Base-by-base conservation (phyloP, 2,113 vertebrate genomes). In the Neogale vison region DNA sequence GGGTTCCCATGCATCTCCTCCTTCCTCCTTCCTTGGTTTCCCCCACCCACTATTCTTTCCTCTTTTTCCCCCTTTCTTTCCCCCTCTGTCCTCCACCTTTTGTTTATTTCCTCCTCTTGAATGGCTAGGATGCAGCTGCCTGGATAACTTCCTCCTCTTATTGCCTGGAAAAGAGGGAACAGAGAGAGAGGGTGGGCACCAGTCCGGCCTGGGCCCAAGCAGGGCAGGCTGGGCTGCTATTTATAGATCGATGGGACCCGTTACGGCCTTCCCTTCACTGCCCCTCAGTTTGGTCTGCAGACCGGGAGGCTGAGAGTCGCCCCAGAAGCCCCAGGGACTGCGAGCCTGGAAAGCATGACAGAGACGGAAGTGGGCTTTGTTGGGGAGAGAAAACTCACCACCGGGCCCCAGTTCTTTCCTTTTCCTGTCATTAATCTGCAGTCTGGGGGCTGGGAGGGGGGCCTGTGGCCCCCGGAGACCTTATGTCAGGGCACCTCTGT, bases 101-200 rank as follows among this genome's bases (percentile, higher is more conserved):
- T 26, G 21, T 97, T 93, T 82, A 96, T 97, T 96, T 96, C 89
- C 95, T 97, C 20, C 84, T 84, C 97, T 97, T 96, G 86, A 95
- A 95, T 96, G 76, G 92, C 80, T 95, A 97, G 96, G 93, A 97
- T 93, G 88, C 96, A 98, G 97, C 97, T 98, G 97, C 97, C 88
- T 83, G 50, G 47, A 93, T 96, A 83, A 97, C 96, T 98, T 97
- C 97, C 86, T 96, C 50, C 95, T 94, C 83, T 92, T 80, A 92
- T 29, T 95, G 93, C 91, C 81, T 95, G 98, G 96, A 97, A 97
- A 97, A 97, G 97, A 96, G 93, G 96, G 98, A 97, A 98, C 89
- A 95, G 95, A 61, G 59, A 97, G 97, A 97, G 83, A 96, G 91
- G 93, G 93, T 95, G 96, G 97, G 87, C 83, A 97, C 81, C 23